Conservation (phyloP, 1,140 invertebrate species). For the Brachionus calyciflorus region DNA sequence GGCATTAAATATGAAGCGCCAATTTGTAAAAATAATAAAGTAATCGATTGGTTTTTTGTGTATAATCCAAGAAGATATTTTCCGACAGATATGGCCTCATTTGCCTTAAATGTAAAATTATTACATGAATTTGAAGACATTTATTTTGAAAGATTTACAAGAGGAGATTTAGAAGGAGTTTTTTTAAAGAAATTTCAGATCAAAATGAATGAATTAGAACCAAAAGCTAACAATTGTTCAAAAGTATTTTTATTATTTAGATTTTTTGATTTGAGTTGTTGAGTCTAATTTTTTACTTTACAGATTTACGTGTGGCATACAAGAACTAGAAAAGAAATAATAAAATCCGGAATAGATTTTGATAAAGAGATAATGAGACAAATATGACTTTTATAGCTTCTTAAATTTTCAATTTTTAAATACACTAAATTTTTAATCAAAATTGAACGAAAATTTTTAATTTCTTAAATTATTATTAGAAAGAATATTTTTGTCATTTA, state of each 20-base stretch:
- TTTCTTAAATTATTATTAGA: too few relatives aligned
- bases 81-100: slow-evolving; percentile 96
- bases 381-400: not conserved
- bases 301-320: slow-evolving; percentile 24
- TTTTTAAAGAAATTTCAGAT: slow-evolving; percentile 4
- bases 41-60: slow-evolving; percentile 73
- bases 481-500: too few relatives aligned
- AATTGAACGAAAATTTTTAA: too few relatives aligned
- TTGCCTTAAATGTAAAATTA: slow-evolving; percentile 83
- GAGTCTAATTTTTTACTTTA: not conserved
- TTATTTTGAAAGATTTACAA: slow-evolving; percentile 26
- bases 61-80: slow-evolving; percentile 86
- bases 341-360: not conserved
- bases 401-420: too few relatives aligned
- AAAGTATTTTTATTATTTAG: not conserved
- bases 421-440: too few relatives aligned
- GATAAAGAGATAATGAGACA: not conserved
- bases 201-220: slow-evolving; percentile 2
- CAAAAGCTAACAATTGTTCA: slow-evolving; percentile 14
- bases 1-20: slow-evolving; percentile 57
- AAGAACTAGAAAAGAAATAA: not conserved
- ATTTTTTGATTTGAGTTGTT: not conserved
- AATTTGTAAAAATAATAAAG: slow-evolving; percentile 53
- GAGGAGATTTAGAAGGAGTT: not conserved
- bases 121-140: not conserved